A percentile compares a stretch with the other conserved stretches of the same genome.
Evolutionary conservation across 2,797 vertebrate species (phyloP).

Genomic region (Pempheris klunzingeri): DNA sequence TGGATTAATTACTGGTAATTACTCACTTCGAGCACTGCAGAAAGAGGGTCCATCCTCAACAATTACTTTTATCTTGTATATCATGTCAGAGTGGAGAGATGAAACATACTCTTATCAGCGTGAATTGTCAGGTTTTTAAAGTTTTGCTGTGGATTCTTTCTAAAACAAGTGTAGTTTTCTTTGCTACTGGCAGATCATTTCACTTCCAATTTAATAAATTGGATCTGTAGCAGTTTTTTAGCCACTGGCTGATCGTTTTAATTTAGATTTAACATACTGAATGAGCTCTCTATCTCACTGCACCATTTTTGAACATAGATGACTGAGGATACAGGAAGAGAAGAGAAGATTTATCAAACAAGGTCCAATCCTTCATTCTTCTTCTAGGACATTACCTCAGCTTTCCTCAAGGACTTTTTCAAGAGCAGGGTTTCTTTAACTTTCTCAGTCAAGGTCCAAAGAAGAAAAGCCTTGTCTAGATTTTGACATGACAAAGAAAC

Average conservation of each 20-base stretch:
- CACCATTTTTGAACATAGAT: slow-evolving; percentile 19
- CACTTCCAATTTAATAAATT: slow-evolving; percentile 58
- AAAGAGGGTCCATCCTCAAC: slow-evolving; percentile 62
- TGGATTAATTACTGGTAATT: slow-evolving; percentile 80
- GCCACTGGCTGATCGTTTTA: slow-evolving; percentile 45
- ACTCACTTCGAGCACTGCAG: slow-evolving; percentile 63
- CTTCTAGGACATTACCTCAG: slow-evolving; percentile 46
- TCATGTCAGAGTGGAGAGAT: slow-evolving; percentile 62
- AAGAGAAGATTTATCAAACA: slow-evolving; percentile 34
- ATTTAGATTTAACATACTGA: slow-evolving; percentile 50
- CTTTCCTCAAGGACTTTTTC: slow-evolving; percentile 45
- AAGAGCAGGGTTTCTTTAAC: slow-evolving; percentile 24
- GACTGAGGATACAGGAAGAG: slow-evolving; percentile 11
- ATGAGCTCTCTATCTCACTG: slow-evolving; percentile 22
- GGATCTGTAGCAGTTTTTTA: slow-evolving; percentile 33
- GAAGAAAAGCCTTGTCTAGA: slow-evolving; percentile 49
- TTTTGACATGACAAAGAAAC: slow-evolving; percentile 52
- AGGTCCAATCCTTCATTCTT: slow-evolving; percentile 35
- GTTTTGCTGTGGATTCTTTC: slow-evolving; percentile 49
- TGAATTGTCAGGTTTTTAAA: slow-evolving; percentile 39
- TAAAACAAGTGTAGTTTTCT: slow-evolving; percentile 36
- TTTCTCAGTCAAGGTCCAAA: slow-evolving; percentile 35
- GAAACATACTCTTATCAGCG: slow-evolving; percentile 60
- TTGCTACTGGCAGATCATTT: slow-evolving; percentile 45
- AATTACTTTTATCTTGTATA: slow-evolving; percentile 76